Evolutionary conservation across 2,113 vertebrate genomes (phyloP), one percentile per base, ranked within the genome.

Genomic region (Chitala chitala): DNA sequence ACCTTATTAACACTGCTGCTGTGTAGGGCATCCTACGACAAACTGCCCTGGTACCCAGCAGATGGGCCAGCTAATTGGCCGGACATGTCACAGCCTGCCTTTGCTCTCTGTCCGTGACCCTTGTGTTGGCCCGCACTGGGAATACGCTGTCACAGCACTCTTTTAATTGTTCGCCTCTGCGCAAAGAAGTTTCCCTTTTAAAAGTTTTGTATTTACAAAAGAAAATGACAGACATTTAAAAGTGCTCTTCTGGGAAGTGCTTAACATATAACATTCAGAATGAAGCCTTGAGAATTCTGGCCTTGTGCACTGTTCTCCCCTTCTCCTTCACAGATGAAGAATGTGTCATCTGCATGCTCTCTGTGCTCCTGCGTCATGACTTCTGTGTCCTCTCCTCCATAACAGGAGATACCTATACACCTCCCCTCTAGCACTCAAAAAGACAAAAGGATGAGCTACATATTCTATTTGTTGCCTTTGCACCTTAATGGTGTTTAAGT

Each of bases 51-150:
- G 13, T 66, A 36, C 44, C 40, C 36, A 73, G 59, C 78, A 80
- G 75, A 78, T 78, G 79, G 77, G 74, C 69, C 38, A 65, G 71
- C 76, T 80, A 81, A 82, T 79, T 79, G 42, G 71, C 40, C 31
- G 50, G 59, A 69, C 71, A 63, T 63, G 50, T 77, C 66, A 40
- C 71, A 79, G 75, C 61, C 33, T 77, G 71, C 53, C 38, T 61
- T 26, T 53, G 7, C 12, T 8, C 59, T 31, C 66, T 26, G 48
- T 50, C 33, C 75, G 15, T 29, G 63, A 5, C 64, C 72, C 46
- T 24, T 50, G 58, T 76, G 72, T 64, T 31, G 29, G 44, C 64
- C 69, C 36, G 56, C 55, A 38, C 12, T 40, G 69, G 71, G 68
- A 72, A 66, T 70, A 54, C 69, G 12, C 71, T 13, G 56, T 26